Base-by-base conservation (phyloP, 1,140 invertebrate genomes). In the Dryas iulia region DNA sequence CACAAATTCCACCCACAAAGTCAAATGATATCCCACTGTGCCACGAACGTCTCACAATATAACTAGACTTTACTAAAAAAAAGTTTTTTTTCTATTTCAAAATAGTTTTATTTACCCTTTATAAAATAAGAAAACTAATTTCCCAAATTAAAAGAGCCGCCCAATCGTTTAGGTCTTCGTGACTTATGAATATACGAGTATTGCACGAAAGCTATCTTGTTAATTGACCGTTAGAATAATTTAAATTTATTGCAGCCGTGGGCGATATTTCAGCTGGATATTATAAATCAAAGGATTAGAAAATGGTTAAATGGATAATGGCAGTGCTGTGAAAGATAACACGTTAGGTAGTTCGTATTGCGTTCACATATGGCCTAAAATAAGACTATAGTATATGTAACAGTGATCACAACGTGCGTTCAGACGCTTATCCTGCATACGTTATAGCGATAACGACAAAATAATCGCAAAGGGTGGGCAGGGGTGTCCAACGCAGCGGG, bases 241-340 rank as follows among this genome's bases (percentile, higher is more conserved):
- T 91, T 89, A 87, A 90, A 91, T 89, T 88, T 81, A 91, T 88
- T 79, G 81, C 83, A 81, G 76, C 81, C 82, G 74, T 57, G 69
- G 77, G 84, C 84, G 78, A 86, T 87, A 87, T 87, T 83, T 87
- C 81, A 84, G 30, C 72, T 70, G 78, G 64, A 78, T 86, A 81
- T 84, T 88, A 90, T 91, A 91, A 91, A 91, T 91, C 89, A 91
- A 86, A 88, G 86, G 89, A 89, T 91, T 91, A 91, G 80, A 81
- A 72, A 81, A 80, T 73, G 75, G 77, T 84, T 87, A 87, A 89
- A 89, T 87, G 84, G 86, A 89, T 89, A 81, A 86, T 79, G 86
- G 82, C 80, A 83, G 81, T 82, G 26, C 23, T 33, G 74, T 71
- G 31, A 21, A 53, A 81, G 81, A 86, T 81, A 83, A 81, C 80